Conservation (phyloP, 2,888 invertebrate species). For the Eulithis testata region DNA sequence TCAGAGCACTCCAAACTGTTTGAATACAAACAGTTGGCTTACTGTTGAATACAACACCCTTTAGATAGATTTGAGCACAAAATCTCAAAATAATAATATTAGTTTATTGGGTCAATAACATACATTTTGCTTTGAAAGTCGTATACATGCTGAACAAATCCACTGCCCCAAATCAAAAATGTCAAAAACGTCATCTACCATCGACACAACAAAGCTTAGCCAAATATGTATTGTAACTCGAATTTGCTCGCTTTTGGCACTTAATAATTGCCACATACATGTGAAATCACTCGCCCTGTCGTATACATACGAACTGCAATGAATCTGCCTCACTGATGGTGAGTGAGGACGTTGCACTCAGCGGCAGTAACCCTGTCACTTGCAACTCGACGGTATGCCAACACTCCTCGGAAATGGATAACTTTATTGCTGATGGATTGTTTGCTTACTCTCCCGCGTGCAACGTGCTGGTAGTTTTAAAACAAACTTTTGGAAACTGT, state of each 20-base stretch:
- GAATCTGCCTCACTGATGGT: constrained; percentile 23
- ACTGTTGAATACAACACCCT: too few species aligned
- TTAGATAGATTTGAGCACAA: too few species aligned
- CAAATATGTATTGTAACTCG: not conserved
- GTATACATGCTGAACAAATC: too few species aligned
- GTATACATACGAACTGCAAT: constrained; percentile 25
- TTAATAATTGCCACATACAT: constrained; percentile 17
- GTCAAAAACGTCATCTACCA: too few species aligned
- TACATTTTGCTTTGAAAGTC: too few species aligned
- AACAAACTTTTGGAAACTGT: not conserved
- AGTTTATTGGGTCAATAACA: too few species aligned
- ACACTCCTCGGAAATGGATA: constrained; percentile 15
- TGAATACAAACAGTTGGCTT: too few species aligned
- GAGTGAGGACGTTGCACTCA: constrained; percentile 21
- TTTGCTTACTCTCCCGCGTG: constrained; percentile 1
- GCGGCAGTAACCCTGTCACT: constrained; percentile 20
- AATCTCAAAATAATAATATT: too few species aligned
- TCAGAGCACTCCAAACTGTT: too few species aligned
- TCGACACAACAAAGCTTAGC: not conserved
- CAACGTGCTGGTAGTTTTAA: not conserved
- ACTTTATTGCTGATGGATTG: constrained; percentile 20
- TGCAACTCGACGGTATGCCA: constrained; percentile 13
- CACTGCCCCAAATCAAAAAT: too few species aligned
- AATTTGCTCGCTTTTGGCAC: constrained; percentile 7
- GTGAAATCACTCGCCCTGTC: constrained; percentile 23